A percentile compares a stretch with the other conserved stretches of the same genome.
Evolutionary conservation across 2,888 invertebrate species (phyloP).

Genomic region (Druceiella hillmani): DNA sequence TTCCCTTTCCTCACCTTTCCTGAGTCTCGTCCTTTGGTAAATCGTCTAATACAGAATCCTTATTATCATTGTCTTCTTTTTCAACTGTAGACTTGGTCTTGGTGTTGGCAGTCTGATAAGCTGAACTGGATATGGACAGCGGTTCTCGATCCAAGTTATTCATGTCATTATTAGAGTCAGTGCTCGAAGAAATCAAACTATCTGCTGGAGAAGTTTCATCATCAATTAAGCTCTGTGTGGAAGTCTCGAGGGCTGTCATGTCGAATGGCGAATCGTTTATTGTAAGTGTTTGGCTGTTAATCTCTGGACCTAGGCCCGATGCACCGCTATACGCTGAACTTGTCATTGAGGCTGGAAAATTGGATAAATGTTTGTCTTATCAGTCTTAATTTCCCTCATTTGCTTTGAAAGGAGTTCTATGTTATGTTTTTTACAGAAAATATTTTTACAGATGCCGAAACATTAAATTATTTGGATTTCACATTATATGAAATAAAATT

Average conservation of each 20-base stretch:
- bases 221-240: conserved; percentile 64
- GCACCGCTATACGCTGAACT: conserved; percentile 50
- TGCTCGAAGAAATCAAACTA: conserved; percentile 63
- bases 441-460: too few relatives aligned
- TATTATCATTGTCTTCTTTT: too few relatives aligned
- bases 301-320: conserved; percentile 41
- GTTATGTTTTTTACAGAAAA: too few relatives aligned
- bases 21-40: too few relatives aligned
- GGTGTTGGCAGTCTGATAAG: conserved; percentile 44
- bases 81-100: conserved; percentile 50
- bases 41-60: too few relatives aligned
- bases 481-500: too few relatives aligned
- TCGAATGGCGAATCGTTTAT: conserved; percentile 74
- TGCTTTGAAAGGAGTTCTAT: too few relatives aligned
- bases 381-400: too few relatives aligned
- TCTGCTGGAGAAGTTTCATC: conserved; percentile 83
- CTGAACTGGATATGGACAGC: conserved; percentile 41
- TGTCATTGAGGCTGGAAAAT: conserved; percentile 44
- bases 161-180: conserved; percentile 53
- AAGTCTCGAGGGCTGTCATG: conserved; percentile 62
- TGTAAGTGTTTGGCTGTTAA: conserved; percentile 53
- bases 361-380: too few relatives aligned
- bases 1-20: too few relatives aligned
- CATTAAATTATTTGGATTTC: too few relatives aligned
- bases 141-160: conserved; percentile 40